phyloP scores from a whole-genome alignment of 2,888 invertebrate species.

The Drosophila birchii region DNA sequence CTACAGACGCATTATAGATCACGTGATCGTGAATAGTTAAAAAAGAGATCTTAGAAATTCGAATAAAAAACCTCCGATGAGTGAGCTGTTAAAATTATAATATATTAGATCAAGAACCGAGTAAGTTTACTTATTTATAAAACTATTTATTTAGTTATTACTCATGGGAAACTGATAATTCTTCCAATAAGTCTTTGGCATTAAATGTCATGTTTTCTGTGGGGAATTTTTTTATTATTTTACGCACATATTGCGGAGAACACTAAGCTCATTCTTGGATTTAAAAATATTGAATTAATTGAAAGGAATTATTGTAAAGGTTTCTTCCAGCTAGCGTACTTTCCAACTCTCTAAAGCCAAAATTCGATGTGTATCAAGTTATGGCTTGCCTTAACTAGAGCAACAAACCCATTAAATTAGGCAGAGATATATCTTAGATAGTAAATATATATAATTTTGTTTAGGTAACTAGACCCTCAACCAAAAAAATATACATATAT shows the following conservation, averaged over 20 bases:
- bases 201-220: not conserved
- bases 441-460: not conserved
- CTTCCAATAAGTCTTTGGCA: not conserved
- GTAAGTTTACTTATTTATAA: no score
- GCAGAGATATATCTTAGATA: conserved; percentile 1
- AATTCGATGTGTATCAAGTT: not conserved
- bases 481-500: not conserved
- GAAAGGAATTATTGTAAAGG: not conserved
- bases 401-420: conserved; percentile 6
- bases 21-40: not conserved
- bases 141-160: not conserved
- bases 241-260: not conserved
- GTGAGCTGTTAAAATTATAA: not conserved
- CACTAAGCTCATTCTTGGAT: not conserved
- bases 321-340: not conserved
- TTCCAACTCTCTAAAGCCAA: not conserved
- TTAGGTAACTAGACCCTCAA: conserved; percentile 10
- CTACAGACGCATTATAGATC: no score
- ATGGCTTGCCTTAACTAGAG: not conserved
- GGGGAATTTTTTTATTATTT: no score
- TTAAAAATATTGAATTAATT: not conserved
- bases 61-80: not conserved
- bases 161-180: not conserved
- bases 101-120: not conserved
- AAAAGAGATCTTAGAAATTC: not conserved